These are phyloP conservation scores for Pteromalus puparum DNA, from an alignment of 1,140 invertebrate species.

Conservation along the genomic window DNA sequence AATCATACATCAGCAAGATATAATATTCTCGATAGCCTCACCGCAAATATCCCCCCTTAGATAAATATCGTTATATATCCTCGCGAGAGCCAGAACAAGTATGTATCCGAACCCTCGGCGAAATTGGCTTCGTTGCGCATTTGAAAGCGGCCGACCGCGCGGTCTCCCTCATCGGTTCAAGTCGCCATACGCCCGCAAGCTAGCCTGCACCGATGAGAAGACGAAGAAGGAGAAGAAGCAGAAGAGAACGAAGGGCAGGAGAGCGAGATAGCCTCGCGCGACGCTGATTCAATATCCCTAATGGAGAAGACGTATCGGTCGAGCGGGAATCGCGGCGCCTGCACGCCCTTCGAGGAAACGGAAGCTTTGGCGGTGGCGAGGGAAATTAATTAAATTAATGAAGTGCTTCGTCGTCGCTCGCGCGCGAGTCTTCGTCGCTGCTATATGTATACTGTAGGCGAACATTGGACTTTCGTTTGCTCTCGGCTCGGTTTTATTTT, in stretches of 20 bases:
- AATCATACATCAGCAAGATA: too few species aligned
- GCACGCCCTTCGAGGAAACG: conserved; percentile 2
- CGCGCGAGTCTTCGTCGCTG: not conserved
- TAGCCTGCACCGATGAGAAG: too few species aligned
- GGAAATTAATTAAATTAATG: conserved; percentile 66
- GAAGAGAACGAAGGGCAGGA: not conserved
- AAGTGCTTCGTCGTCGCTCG: conserved; percentile 49
- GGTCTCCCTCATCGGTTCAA: too few species aligned
- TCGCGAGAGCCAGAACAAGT: not conserved
- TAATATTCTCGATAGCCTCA: too few species aligned
- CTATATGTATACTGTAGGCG: not conserved
- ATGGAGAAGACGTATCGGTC: conserved; percentile 60
- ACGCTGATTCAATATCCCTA: conserved; percentile 62
- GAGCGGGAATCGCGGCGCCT: conserved; percentile 13
- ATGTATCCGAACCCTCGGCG: not conserved
- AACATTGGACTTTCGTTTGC: not conserved
- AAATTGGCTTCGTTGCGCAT: conserved; percentile 11
- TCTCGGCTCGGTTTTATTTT: not conserved
- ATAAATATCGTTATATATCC: not conserved
- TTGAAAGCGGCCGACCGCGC: not conserved
- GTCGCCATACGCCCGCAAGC: not conserved
- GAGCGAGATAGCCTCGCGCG: not conserved
- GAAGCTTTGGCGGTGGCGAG: not conserved
- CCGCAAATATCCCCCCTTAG: too few species aligned
- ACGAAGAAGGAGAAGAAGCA: not conserved